Evolutionary conservation across 2,113 vertebrate species (phyloP), one percentile per base, ranked within the genome.

Genomic region (Rattus rattus): DNA sequence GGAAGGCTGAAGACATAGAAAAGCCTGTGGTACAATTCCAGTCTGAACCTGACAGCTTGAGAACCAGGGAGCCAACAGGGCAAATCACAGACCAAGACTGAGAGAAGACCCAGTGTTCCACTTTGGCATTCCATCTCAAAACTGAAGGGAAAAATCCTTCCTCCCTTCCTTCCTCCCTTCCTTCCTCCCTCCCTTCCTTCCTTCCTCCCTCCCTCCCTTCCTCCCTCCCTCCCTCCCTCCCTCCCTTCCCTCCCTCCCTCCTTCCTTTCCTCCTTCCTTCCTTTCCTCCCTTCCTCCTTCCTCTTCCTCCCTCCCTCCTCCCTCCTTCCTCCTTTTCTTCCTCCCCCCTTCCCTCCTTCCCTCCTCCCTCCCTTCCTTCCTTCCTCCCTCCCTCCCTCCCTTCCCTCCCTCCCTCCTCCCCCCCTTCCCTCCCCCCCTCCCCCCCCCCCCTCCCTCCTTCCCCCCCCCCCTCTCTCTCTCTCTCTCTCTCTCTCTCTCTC

Each of bases 401-500:
- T 39, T 43, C 22, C 10, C 4, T 11, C 8, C 2, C 33, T 20
- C 9, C 8, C 33, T 36, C 49, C 33, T 59, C 20, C 16, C 16
- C 19, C 4, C n/a, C n/a, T 47, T 28, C 56, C 36, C 61, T 36
- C 7, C 73, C 26, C 8, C 69, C 33, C 17, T n/a, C 69, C 69
- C 16, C 67, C 36, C 10, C 5, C 11, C 5, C 5, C n/a, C 36
- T 26, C 11, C 11, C 9, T 6, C 5, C 22, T 26, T 39, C 43
- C 43, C 22, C 14, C 14, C 75, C n/a, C n/a, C 7, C 43, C 1
- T 36, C 19, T 24, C 1, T 20, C 5, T 2, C 2, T 14, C 9
- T 17, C 4, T 4, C 67, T 70, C 10, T 11, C 11, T 54, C 5
- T 17, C 36, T 26, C 11, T 4, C 9, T 6, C 5, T 9, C 12